A percentile compares a stretch with the other conserved stretches of the same genome.
Conservation (phyloP, 1,140 invertebrate genomes). For the Centruroides sculpturatus region DNA sequence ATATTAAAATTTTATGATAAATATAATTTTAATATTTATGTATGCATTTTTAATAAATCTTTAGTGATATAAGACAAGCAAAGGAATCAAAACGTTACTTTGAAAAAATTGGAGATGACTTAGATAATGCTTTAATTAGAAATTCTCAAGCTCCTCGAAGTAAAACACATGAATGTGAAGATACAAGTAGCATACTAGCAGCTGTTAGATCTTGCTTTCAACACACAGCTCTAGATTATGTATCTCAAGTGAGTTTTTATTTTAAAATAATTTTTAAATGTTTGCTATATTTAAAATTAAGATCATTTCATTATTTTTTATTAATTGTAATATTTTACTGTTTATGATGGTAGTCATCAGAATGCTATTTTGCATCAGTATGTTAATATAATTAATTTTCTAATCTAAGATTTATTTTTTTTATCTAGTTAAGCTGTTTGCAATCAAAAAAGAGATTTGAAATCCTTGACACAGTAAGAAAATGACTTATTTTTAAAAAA, state of each 20-base stretch:
- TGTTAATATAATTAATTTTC: too few relatives aligned
- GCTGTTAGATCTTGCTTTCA: conserved; percentile 76
- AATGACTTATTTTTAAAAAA: too few relatives aligned
- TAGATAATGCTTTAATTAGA: conserved; percentile 64
- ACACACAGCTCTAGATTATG: conserved; percentile 80
- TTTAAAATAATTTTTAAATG: too few relatives aligned
- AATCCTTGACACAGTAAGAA: neutral
- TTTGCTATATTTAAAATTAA: too few relatives aligned
- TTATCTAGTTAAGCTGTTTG: neutral
- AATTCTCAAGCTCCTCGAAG: conserved; percentile 58
- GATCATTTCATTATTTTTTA: too few relatives aligned
- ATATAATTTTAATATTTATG: neutral
- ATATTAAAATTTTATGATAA: too few relatives aligned
- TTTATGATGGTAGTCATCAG: too few relatives aligned
- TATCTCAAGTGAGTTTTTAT: conserved; percentile 39
- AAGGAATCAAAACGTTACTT: conserved; percentile 78
- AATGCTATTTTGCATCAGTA: too few relatives aligned
- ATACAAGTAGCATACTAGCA: conserved; percentile 63
- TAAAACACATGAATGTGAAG: conserved; percentile 55
- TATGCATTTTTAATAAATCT: conserved; percentile 8
- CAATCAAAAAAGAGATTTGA: neutral
- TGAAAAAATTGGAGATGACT: conserved; percentile 78
- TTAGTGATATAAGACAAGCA: conserved; percentile 65
- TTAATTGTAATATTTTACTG: too few relatives aligned
- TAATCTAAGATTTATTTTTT: neutral